Percentiles rank a stretch among this genome's conserved stretches.
phyloP scores from a whole-genome alignment of 2,113 vertebrate genomes.

The Phrynosoma platyrhinos region DNA sequence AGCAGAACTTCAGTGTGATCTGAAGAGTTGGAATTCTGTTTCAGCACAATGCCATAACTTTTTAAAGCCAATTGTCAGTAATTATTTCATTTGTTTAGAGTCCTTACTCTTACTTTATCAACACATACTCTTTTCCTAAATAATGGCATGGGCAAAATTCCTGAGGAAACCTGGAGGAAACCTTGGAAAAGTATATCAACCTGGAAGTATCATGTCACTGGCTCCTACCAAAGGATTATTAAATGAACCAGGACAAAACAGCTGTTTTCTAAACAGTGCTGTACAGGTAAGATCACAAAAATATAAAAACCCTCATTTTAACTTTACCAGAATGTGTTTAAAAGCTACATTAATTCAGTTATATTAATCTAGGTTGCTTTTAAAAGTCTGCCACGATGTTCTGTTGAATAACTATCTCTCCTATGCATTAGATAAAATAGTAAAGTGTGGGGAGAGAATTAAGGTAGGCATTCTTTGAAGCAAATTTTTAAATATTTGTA shows the following conservation, averaged over 20 bases:
- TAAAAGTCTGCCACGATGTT: neutral
- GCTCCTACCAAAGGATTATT: constrained; percentile 96
- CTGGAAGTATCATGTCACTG: constrained; percentile 93
- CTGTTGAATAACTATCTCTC: neutral
- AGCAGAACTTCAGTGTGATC: constrained; percentile 19
- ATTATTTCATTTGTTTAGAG: constrained; percentile 54
- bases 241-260: constrained; percentile 97
- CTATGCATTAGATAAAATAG: neutral
- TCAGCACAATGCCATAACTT: constrained; percentile 36
- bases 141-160: constrained; percentile 97
- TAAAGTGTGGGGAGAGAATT: neutral
- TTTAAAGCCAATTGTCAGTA: constrained; percentile 37
- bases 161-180: constrained; percentile 91
- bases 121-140: constrained; percentile 43
- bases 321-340: neutral
- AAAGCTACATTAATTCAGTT: neutral
- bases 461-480: neutral
- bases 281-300: constrained; percentile 88
- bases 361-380: neutral
- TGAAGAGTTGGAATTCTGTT: neutral
- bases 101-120: constrained; percentile 50
- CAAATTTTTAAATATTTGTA: too few relatives aligned
- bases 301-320: neutral
- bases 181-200: constrained; percentile 92
- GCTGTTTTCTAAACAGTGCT: constrained; percentile 99